Percentiles rank a stretch among this genome's conserved stretches.
Evolutionary conservation across 2,888 invertebrate genomes (phyloP).

Genomic region (Plebejus argus): DNA sequence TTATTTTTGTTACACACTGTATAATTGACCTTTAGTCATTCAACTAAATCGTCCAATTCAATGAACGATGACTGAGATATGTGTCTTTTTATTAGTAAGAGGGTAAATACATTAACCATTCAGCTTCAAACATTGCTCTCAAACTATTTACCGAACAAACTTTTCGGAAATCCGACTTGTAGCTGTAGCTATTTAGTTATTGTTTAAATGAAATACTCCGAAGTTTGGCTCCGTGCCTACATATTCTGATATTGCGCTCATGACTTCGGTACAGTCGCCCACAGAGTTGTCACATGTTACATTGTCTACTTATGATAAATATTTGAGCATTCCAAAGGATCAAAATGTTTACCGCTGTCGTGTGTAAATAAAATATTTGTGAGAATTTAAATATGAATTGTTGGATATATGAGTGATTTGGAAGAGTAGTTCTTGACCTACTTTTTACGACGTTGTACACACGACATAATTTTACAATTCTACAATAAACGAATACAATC

Average conservation of each 20-base stretch:
- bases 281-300: slow-evolving; percentile 38
- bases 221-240: slow-evolving; percentile 51
- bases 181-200: slow-evolving; percentile 42
- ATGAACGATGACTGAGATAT: no score
- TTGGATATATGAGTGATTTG: no score
- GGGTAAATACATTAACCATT: not conserved
- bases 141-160: slow-evolving; percentile 12
- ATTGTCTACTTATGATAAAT: not conserved
- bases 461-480: no score
- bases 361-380: not conserved
- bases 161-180: slow-evolving; percentile 29
- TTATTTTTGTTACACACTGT: no score
- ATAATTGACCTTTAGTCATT: no score
- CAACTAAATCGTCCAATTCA: no score
- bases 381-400: no score
- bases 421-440: no score
- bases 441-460: no score
- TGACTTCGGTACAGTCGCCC: slow-evolving; percentile 37
- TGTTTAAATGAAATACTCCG: slow-evolving; percentile 47
- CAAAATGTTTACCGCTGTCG: not conserved
- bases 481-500: no score
- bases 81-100: not conserved
- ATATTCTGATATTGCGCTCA: slow-evolving; percentile 49
- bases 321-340: not conserved
- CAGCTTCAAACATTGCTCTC: not conserved